These are phyloP conservation scores for Oreochromis grahami DNA, from an alignment of 2,797 vertebrate genomes.

Conservation along the genomic window DNA sequence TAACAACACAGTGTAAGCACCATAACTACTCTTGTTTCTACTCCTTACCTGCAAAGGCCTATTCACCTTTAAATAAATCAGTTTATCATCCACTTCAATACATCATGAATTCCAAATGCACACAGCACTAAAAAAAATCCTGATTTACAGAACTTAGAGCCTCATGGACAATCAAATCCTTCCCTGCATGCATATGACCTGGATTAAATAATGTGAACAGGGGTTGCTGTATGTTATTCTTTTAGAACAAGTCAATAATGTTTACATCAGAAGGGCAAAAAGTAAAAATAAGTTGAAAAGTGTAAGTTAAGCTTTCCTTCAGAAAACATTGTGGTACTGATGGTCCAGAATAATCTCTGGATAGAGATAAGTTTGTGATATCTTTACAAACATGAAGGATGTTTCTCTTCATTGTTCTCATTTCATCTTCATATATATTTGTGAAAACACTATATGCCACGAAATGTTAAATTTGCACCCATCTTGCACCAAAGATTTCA, in stretches of 20 bases:
- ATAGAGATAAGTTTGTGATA: neutral
- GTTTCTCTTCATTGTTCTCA: neutral
- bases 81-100: neutral
- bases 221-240: neutral
- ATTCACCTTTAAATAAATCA: neutral
- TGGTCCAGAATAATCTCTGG: neutral
- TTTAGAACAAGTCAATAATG: neutral
- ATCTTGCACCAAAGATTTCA: neutral
- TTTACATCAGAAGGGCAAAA: neutral
- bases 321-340: neutral
- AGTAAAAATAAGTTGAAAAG: neutral
- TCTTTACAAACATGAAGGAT: neutral
- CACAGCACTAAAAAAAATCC: neutral
- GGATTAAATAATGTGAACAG: neutral
- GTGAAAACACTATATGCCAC: neutral
- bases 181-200: neutral
- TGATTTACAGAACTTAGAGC: neutral
- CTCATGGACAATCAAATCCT: neutral
- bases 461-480: too few relatives aligned
- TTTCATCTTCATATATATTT: neutral
- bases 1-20: neutral
- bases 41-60: neutral
- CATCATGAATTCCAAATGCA: neutral
- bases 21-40: neutral
- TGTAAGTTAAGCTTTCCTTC: neutral